Evolutionary conservation across 2,113 vertebrate species (phyloP).

Genomic region (Odocoileus hemionus): DNA sequence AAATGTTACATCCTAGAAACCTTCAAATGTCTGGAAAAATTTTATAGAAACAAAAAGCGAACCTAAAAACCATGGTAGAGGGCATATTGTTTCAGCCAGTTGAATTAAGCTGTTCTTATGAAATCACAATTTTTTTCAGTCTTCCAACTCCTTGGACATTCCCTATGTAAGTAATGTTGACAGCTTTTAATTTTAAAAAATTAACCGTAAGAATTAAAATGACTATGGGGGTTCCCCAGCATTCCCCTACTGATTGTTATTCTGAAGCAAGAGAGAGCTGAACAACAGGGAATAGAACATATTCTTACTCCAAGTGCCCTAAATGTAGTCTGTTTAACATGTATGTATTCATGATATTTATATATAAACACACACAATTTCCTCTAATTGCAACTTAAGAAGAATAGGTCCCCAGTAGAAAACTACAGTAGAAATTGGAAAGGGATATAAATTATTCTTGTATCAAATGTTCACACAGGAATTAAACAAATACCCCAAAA

Average conservation of each 20-base stretch:
- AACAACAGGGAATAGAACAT: neutral
- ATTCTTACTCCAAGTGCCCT: neutral
- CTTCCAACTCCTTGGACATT: neutral
- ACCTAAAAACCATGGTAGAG: neutral
- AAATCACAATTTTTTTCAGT: neutral
- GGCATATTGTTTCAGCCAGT: neutral
- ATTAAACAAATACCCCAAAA: neutral
- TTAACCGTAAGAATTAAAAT: neutral
- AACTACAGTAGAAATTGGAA: conserved; percentile 46
- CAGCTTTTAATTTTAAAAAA: conserved; percentile 22
- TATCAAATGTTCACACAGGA: conserved; percentile 48
- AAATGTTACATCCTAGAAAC: neutral
- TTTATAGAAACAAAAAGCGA: neutral
- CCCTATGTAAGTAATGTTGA: neutral
- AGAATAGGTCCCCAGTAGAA: conserved; percentile 37
- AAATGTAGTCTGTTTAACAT: neutral
- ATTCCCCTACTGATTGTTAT: neutral
- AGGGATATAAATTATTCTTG: conserved; percentile 14
- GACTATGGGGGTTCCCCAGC: conserved; percentile 4
- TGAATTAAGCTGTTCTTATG: neutral
- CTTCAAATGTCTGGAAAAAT: neutral
- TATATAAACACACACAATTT: neutral
- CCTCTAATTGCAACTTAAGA: conserved; percentile 60
- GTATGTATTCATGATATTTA: neutral
- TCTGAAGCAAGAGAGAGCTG: neutral